Evolutionary conservation across 1,140 invertebrate species (phyloP).

Genomic region (Achatina immaculata): DNA sequence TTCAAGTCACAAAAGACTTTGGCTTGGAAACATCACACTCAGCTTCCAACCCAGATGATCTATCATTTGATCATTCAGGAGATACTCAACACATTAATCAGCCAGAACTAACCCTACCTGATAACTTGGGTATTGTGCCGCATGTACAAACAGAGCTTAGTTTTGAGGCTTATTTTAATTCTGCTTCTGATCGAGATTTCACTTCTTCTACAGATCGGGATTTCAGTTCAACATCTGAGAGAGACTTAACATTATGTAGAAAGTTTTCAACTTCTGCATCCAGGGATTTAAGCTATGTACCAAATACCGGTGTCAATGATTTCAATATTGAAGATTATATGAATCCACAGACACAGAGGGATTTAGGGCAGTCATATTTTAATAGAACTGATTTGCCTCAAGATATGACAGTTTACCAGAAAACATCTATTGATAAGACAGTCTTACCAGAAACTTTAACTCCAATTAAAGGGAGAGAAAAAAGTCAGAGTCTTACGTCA

Average conservation of each 20-base stretch:
- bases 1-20: conserved; percentile 37
- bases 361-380: conserved; percentile 23
- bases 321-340: conserved; percentile 39
- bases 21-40: conserved; percentile 3
- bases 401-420: conserved; percentile 38
- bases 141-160: conserved; percentile 24
- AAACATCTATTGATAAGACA: conserved; percentile 12
- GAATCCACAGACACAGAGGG: conserved; percentile 18
- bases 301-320: conserved; percentile 17
- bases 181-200: conserved; percentile 7
- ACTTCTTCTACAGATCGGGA: neutral
- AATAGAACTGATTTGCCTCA: conserved; percentile 27
- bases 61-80: conserved; percentile 7
- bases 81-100: neutral
- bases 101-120: conserved; percentile 16
- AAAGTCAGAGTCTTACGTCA: neutral
- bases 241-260: neutral
- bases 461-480: conserved; percentile 11
- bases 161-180: conserved; percentile 30
- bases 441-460: neutral
- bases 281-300: neutral
- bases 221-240: neutral
- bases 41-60: neutral
- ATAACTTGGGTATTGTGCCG: conserved; percentile 10
- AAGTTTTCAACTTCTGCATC: neutral